These are phyloP conservation scores for Microplitis deprimator DNA, from an alignment of 2,888 invertebrate species.

Conservation along the genomic window DNA sequence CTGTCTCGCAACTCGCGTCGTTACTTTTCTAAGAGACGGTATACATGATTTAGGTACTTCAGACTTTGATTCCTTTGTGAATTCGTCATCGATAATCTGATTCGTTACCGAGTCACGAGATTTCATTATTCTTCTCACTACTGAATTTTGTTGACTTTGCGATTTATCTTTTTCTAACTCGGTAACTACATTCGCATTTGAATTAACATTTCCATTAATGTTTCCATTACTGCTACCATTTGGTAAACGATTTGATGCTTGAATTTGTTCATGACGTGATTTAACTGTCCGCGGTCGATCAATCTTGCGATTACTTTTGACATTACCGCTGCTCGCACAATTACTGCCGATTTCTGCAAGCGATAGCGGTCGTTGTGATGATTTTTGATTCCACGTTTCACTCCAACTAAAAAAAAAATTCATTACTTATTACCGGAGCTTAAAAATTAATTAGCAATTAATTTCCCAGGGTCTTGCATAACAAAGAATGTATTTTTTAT, in stretches of 20 bases:
- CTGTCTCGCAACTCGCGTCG: conserved; percentile 59
- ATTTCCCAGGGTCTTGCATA: too few species aligned
- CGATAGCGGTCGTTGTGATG: conserved; percentile 57
- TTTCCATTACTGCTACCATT: conserved; percentile 38
- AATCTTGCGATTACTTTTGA: conserved; percentile 49
- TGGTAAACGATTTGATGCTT: conserved; percentile 33
- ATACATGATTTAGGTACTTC: conserved; percentile 54
- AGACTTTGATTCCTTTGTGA: conserved; percentile 43
- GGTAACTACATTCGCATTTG: conserved; percentile 29
- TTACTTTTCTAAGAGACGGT: conserved; percentile 55
- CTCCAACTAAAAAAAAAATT: conserved; percentile 61
- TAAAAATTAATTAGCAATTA: too few species aligned
- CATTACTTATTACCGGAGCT: not conserved
- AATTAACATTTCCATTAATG: not conserved
- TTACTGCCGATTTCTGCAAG: conserved; percentile 54
- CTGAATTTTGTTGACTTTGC: conserved; percentile 6
- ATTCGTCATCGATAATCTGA: conserved; percentile 46
- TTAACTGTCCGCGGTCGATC: conserved; percentile 56
- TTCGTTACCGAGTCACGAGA: conserved; percentile 44
- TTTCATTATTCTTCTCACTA: conserved; percentile 45
- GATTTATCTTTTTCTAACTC: not conserved
- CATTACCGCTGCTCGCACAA: not conserved
- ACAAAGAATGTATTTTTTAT: not conserved
- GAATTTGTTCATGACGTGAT: conserved; percentile 55
- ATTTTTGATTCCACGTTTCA: conserved; percentile 64